These are phyloP conservation scores for Morbakka virulenta DNA, from an alignment of 30 jellyfish, hydroid and myxozoan species.

Conservation along the genomic window DNA sequence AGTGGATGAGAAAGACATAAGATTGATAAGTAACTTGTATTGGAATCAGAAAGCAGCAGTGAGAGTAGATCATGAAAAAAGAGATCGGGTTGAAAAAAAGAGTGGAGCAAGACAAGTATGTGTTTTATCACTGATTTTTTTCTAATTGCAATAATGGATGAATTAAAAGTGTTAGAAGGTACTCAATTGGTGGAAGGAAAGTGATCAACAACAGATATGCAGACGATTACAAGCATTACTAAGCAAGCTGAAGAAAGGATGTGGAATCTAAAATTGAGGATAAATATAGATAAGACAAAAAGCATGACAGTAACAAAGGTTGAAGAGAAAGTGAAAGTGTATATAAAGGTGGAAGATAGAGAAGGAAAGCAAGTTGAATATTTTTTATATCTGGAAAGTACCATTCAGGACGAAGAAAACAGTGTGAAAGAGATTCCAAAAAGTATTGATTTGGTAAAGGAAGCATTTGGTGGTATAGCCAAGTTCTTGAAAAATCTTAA, in stretches of 20 bases:
- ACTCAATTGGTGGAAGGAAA: not conserved
- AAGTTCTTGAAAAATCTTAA: not conserved
- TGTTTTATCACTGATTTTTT: no score
- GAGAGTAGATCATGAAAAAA: no score
- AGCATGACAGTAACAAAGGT: not conserved
- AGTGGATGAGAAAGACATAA: not conserved
- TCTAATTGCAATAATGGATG: not conserved
- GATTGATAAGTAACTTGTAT: slow-evolving; percentile 1
- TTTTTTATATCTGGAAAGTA: not conserved
- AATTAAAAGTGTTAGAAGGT: not conserved
- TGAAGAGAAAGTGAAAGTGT: not conserved
- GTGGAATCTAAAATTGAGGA: not conserved
- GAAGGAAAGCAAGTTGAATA: slow-evolving; percentile 7
- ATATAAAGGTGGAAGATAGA: slow-evolving; percentile 9
- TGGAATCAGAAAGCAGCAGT: slow-evolving; percentile 2
- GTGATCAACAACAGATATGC: slow-evolving; percentile 16
- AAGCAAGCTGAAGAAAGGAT: not conserved
- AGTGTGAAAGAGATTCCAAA: no score
- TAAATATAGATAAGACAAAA: not conserved
- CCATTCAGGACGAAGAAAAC: no score
- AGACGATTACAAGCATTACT: slow-evolving; percentile 32
- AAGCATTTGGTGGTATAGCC: not conserved
- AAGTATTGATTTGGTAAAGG: no score
- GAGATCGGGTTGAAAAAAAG: not conserved
- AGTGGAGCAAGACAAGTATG: slow-evolving; percentile 1